Conservation (phyloP, 2,797 vertebrate species). For the Cryptoblepharus egeriae region DNA sequence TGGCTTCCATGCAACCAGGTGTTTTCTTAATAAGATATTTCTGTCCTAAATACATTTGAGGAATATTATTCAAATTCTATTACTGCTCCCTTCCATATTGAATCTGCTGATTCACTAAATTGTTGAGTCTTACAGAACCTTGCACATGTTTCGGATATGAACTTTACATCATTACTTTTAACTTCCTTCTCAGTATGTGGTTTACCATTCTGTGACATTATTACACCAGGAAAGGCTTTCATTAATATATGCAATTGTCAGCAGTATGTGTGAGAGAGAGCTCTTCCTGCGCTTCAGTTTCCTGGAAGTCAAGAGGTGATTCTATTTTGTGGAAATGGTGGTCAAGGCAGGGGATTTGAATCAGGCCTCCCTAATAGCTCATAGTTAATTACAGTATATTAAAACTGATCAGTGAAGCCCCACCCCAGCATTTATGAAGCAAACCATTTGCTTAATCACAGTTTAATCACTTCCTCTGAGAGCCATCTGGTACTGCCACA, state of each 20-base stretch:
- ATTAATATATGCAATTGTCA: slow-evolving; percentile 8
- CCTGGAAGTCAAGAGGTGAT: slow-evolving; percentile 41
- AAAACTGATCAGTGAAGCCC: neutral
- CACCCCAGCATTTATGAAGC: neutral
- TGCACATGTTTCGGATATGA: accelerated
- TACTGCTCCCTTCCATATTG: neutral
- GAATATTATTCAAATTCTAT: neutral
- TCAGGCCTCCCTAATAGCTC: neutral
- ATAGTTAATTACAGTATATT: neutral
- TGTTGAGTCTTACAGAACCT: slow-evolving; percentile 7
- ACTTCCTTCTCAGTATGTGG: neutral
- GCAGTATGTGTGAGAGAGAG: neutral
- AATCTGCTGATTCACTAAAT: neutral
- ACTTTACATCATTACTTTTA: slow-evolving; percentile 4
- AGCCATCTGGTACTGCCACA: neutral
- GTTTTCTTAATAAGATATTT: neutral
- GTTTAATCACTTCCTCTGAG: neutral
- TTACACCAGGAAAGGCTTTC: neutral
- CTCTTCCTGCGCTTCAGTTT: slow-evolving; percentile 16
- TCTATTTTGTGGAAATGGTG: slow-evolving; percentile 42
- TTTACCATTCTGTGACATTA: neutral
- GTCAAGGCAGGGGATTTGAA: neutral
- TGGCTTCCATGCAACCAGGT: neutral
- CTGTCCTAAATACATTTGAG: neutral
- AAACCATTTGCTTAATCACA: neutral